Evolutionary conservation across 2,888 invertebrate species (phyloP).

Genomic region (Tuberolachnus salignus): DNA sequence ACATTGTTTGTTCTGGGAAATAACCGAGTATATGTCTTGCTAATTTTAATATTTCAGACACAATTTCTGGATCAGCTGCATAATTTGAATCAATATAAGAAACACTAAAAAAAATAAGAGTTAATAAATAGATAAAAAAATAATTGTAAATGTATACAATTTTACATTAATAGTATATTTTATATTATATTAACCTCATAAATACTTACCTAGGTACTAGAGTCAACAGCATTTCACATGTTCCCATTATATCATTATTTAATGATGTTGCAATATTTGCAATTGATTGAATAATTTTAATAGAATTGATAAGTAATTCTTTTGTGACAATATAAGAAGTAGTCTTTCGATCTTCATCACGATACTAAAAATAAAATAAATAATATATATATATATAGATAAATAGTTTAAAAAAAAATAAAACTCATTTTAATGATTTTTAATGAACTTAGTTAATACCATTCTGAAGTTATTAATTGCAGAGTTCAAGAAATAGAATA

Average conservation of each 20-base stretch:
- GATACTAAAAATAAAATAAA: conserved; percentile 24
- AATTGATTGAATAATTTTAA: conserved; percentile 49
- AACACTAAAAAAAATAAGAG: conserved; percentile 31
- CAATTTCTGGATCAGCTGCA: conserved; percentile 31
- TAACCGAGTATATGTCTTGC: conserved; percentile 42
- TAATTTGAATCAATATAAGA: conserved; percentile 51
- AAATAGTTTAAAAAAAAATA: not conserved
- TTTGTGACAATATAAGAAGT: conserved; percentile 32
- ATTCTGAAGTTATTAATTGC: conserved; percentile 45
- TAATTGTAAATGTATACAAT: too few species aligned
- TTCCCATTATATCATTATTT: conserved; percentile 45
- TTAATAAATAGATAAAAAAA: not conserved
- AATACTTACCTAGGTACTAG: conserved; percentile 36
- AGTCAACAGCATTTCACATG: conserved; percentile 47
- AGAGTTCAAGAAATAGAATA: conserved; percentile 40
- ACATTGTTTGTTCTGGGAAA: conserved; percentile 51
- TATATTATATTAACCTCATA: not conserved
- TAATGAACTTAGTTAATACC: not conserved
- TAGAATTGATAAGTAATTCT: conserved; percentile 38
- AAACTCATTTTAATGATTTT: not conserved
- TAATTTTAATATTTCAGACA: conserved; percentile 45
- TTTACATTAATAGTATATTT: not conserved
- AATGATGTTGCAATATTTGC: conserved; percentile 39
- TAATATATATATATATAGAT: not conserved
- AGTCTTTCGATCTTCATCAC: conserved; percentile 34